A percentile compares a stretch with the other conserved stretches of the same genome.
phyloP scores from a whole-genome alignment of 2,113 vertebrate genomes.

The Herpetotheres cachinnans region DNA sequence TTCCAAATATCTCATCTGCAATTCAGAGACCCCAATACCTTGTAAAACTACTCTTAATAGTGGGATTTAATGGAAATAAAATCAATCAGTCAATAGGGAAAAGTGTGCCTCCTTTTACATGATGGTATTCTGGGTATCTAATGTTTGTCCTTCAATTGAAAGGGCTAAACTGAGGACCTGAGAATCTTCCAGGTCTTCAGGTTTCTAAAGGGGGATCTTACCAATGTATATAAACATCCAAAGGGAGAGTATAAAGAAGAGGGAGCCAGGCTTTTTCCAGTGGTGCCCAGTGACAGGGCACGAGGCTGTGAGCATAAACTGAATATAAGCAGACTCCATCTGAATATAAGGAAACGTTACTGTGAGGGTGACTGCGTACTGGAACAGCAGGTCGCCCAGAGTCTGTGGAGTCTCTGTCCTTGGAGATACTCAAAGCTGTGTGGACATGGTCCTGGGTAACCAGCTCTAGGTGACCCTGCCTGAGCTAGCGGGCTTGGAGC shows the following conservation, averaged over 20 bases:
- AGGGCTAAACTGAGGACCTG: not conserved
- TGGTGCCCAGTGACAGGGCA: not conserved
- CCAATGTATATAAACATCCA: not conserved
- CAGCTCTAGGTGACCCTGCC: not conserved
- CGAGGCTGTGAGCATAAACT: not conserved
- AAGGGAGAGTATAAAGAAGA: not conserved
- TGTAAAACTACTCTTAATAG: not conserved
- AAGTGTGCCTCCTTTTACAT: not conserved
- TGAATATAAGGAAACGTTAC: not conserved
- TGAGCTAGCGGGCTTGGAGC: not conserved
- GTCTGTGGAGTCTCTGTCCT: not conserved
- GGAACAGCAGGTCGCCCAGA: not conserved
- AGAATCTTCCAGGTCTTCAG: not conserved
- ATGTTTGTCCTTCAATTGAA: not conserved
- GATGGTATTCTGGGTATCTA: not conserved
- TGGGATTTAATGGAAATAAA: not conserved
- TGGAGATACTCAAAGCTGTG: not conserved
- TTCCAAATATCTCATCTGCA: not conserved
- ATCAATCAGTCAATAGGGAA: not conserved
- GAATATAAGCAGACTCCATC: not conserved
- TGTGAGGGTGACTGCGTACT: not conserved
- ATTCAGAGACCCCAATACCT: not conserved
- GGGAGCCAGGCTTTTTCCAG: not conserved
- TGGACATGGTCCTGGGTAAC: not conserved
- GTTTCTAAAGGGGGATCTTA: not conserved